Evolutionary conservation across 1,140 invertebrate genomes (phyloP), one percentile per base, ranked within the genome.

Genomic region (Rhizoglyphus robini): DNA sequence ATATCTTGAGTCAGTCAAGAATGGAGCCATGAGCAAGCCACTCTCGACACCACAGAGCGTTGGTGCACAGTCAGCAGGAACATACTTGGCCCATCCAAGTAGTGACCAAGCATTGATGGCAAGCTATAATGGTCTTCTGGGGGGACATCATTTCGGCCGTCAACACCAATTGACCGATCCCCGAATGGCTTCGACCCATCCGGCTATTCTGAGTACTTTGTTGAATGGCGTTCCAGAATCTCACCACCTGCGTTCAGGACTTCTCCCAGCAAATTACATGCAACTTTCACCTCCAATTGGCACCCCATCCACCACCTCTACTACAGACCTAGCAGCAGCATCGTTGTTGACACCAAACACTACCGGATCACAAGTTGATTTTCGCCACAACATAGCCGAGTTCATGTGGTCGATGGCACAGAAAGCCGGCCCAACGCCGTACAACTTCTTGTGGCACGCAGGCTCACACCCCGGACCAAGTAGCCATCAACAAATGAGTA

Each of bases 371-470:
- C 36, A 41, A 41, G 36, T 66, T 3, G 68, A 70, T 41, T 68
- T 71, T 31, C 66, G 70, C 13, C 71, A 71, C 31, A 67, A 64
- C 54, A 69, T 72, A 25, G 71, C 70, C n/a, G 71, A 72, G 27
- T 71, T 72, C 49, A 71, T 72, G 70, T 72, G 71, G 71, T 64
- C 68, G 51, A 54, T 54, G 8, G 67, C 65, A 1, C 70, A 71
- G 34, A 66, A 66, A 20, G 47, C 70, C 2, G 68, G 65, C 29
- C 67, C 70, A n/a, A n/a, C 67, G 11, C 69, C 69, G 4, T 70
- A 69, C 31, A 68, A 67, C 15, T 32, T 60, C 1, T 34, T 60
- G 13, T 60, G 58, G 58, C 58, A 25, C 51, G 23, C 8, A 11
- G 51, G 51, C 8, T 23, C 51, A 27, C 58, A 25, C 51, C 8